Base-by-base conservation (phyloP, 2,797 vertebrate genomes). In the Rhinatrema bivittatum region DNA sequence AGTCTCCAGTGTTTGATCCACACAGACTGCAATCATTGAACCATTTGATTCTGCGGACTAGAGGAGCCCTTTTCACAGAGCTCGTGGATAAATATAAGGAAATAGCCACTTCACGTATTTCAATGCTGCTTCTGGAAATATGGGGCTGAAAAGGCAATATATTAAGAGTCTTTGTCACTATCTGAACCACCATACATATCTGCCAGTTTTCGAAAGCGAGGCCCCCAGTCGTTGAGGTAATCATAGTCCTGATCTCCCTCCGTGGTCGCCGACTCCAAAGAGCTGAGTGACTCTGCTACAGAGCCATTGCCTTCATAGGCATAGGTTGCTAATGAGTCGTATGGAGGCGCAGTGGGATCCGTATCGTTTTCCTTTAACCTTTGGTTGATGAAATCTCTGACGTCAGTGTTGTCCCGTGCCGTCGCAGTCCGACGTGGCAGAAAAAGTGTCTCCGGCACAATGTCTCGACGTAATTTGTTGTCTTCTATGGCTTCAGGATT, bases 281-380 rank as follows among this genome's bases (percentile, higher is more conserved):
- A 97, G 78, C 93, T 97, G 44, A 97, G 88, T 14, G 91, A 95
- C 26, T 90, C 84, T 0, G 93, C 93, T 16, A 89, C 82, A 0
- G 93, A 97, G 35, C 93, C 93, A 7, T 76, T 83, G 50, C 94
- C 94, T 81, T 98, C 94, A 1, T 97, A 98, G 1, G 94, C 94
- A 5, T 97, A 97, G 29, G 94, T 98, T 44, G 94, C 94, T 71
- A 98, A 68, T 2, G 94, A 98, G 84, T 98, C 94, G 65, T 98
- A 98, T 0, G 93, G 93, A 4, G 93, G 93, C 1, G 91, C 91
- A 0, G 88, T 81, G 6, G 92, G 91, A 63, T 95, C 93, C 18
- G 62, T 51, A 76, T 96, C 93, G 3, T 94, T 93, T 23, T 97
- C 93, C 76, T 90, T 87, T 46, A 97, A 72, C 82, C 89, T 81